Evolutionary conservation across 2,888 invertebrate species (phyloP).

Genomic region (Limnephilus auricula): DNA sequence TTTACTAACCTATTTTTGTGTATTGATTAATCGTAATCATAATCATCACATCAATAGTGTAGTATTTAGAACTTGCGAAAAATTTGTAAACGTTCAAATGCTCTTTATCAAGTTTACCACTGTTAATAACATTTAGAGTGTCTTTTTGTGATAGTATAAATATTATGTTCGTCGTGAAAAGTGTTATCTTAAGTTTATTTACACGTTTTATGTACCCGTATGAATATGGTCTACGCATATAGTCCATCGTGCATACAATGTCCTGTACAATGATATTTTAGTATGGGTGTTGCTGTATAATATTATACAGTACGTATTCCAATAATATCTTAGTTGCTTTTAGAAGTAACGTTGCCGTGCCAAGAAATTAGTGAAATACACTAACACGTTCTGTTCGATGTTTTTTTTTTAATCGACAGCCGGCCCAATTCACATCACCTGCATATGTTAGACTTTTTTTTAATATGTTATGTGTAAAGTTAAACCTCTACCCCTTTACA

Average conservation of each 20-base stretch:
- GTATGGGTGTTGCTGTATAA: not conserved
- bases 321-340: too few relatives aligned
- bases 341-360: not conserved
- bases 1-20: not conserved
- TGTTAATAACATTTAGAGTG: not conserved
- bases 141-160: not conserved
- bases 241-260: not conserved
- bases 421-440: conserved; percentile 15
- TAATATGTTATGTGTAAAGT: not conserved
- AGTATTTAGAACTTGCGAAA: not conserved
- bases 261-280: not conserved
- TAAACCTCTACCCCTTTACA: not conserved
- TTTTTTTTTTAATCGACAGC: conserved; percentile 12
- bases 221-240: not conserved
- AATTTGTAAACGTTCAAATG: not conserved
- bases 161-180: not conserved
- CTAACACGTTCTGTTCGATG: not conserved
- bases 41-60: not conserved
- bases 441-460: not conserved
- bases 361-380: not conserved
- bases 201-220: not conserved
- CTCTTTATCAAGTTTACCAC: not conserved
- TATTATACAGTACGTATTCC: not conserved
- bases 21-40: not conserved
- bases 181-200: not conserved